phyloP scores from a whole-genome alignment of 2,888 invertebrate species.

The Molorchus minor region DNA sequence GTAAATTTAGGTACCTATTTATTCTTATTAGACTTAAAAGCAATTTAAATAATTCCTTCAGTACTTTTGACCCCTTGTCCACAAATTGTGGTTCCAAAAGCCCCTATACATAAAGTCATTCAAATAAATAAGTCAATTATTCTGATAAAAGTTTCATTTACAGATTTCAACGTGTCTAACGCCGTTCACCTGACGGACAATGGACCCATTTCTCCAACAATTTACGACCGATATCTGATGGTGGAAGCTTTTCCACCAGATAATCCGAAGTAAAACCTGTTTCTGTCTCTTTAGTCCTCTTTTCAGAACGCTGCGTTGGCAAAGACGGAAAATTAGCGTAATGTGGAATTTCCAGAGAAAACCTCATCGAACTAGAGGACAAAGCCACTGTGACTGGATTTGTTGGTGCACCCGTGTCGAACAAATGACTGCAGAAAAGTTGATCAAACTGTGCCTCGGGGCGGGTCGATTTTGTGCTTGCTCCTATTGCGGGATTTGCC shows the following conservation, averaged over 20 bases:
- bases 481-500: constrained; percentile 30
- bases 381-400: constrained; percentile 54
- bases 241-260: constrained; percentile 46
- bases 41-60: too few species aligned
- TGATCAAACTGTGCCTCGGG: constrained; percentile 59
- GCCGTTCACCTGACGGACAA: constrained; percentile 54
- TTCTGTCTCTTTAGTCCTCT: constrained; percentile 23
- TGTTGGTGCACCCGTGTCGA: constrained; percentile 64
- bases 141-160: constrained; percentile 57
- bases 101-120: too few species aligned
- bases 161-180: constrained; percentile 55
- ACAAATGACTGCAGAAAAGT: constrained; percentile 63
- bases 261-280: constrained; percentile 29
- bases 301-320: neutral
- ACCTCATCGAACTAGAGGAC: constrained; percentile 36
- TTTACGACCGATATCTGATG: constrained; percentile 53
- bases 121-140: constrained; percentile 18
- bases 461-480: constrained; percentile 43
- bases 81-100: too few species aligned
- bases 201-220: constrained; percentile 52
- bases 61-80: too few species aligned
- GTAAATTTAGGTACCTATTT: too few species aligned
- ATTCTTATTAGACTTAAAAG: too few species aligned
- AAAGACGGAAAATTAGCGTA: constrained; percentile 36
- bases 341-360: constrained; percentile 41